phyloP scores from a whole-genome alignment of 2,888 invertebrate genomes.

The Chydorus sphaericus region DNA sequence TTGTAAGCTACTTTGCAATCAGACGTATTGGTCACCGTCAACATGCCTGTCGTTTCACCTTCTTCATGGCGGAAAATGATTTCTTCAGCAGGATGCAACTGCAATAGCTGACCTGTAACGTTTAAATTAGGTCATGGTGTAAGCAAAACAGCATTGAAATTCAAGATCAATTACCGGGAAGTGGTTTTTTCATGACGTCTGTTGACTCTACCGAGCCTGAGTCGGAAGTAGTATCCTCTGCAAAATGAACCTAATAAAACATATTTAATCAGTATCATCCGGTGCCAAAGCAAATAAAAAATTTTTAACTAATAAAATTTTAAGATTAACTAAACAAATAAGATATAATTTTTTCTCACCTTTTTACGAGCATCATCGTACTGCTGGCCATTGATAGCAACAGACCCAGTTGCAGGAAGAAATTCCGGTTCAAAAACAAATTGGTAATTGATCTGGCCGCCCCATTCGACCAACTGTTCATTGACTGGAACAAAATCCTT shows the following conservation, averaged over 20 bases:
- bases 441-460: constrained; percentile 56
- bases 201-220: neutral
- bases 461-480: constrained; percentile 63
- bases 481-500: constrained; percentile 57
- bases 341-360: neutral
- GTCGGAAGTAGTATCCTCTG: constrained; percentile 29
- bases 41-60: constrained; percentile 49
- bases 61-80: constrained; percentile 52
- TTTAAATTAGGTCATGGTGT: neutral
- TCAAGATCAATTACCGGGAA: constrained; percentile 1
- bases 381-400: neutral
- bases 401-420: constrained; percentile 12
- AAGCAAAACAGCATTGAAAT: neutral
- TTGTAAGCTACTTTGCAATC: constrained; percentile 47
- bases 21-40: constrained; percentile 54
- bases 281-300: too few species aligned
- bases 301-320: constrained; percentile 3
- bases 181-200: constrained; percentile 2
- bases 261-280: too few species aligned
- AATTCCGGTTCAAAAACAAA: constrained; percentile 54
- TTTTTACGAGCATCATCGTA: constrained; percentile 11
- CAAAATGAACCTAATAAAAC: constrained; percentile 44
- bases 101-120: constrained; percentile 14
- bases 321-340: constrained; percentile 8
- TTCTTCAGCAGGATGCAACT: constrained; percentile 47